phyloP scores from a whole-genome alignment of 2,797 vertebrate genomes.

The Urosaurus nigricauda region DNA sequence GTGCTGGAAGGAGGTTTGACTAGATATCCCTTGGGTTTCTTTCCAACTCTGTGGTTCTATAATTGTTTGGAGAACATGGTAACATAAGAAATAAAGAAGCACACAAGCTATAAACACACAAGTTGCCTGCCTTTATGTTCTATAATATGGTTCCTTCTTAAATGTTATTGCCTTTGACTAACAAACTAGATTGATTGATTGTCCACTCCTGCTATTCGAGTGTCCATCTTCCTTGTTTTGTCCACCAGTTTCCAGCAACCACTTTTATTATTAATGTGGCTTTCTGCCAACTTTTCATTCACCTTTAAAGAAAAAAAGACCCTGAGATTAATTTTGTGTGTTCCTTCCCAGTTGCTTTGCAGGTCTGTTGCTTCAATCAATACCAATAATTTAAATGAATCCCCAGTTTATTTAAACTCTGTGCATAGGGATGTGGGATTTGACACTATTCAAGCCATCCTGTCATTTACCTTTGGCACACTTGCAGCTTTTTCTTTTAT shows the following conservation, averaged over 20 bases:
- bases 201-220: conserved; percentile 38
- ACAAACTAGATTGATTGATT: conserved; percentile 7
- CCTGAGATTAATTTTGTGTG: conserved; percentile 60
- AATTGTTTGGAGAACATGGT: not conserved
- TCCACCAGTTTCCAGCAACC: conserved; percentile 47
- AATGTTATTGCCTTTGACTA: conserved; percentile 3
- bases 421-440: conserved; percentile 16
- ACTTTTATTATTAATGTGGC: conserved; percentile 34
- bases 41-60: too few species aligned
- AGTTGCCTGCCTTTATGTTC: not conserved
- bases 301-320: not conserved
- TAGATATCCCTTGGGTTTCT: too few species aligned
- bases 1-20: too few species aligned
- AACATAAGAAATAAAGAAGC: not conserved
- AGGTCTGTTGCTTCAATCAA: conserved; percentile 53
- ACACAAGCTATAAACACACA: not conserved
- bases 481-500: conserved; percentile 32
- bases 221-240: conserved; percentile 55
- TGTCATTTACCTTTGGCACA: conserved; percentile 39
- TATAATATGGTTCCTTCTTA: not conserved
- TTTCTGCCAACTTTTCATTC: conserved; percentile 59
- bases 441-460: conserved; percentile 51
- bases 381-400: conserved; percentile 63
- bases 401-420: conserved; percentile 28
- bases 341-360: conserved; percentile 41